These are phyloP conservation scores for Stratiolaelaps scimitus DNA, from an alignment of 1,140 invertebrate genomes.

Conservation along the genomic window DNA sequence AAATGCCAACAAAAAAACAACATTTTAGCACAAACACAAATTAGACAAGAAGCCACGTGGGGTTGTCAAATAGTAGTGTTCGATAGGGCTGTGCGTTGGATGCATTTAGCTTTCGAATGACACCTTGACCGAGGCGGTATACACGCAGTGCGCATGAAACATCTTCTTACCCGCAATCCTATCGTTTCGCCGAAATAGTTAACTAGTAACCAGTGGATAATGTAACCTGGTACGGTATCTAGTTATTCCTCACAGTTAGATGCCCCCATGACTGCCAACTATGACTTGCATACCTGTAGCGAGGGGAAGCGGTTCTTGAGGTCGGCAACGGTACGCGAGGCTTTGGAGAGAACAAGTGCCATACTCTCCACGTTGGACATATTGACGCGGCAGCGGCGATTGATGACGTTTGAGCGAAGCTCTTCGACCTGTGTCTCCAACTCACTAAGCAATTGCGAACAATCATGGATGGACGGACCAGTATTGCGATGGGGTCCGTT, in stretches of 20 bases:
- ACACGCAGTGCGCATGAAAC: too few relatives aligned
- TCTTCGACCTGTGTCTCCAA: constrained; percentile 87
- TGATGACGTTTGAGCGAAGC: constrained; percentile 82
- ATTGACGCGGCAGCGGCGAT: constrained; percentile 81
- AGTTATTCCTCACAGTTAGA: too few relatives aligned
- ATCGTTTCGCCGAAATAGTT: too few relatives aligned
- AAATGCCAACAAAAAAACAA: constrained; percentile 42
- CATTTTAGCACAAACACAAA: not conserved
- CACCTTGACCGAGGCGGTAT: too few relatives aligned
- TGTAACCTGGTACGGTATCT: too few relatives aligned
- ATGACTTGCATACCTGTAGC: constrained; percentile 28
- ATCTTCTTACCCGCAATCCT: too few relatives aligned
- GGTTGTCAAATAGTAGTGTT: not conserved
- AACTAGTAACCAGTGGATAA: too few relatives aligned
- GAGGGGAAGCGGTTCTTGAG: constrained; percentile 51
- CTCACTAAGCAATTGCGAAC: constrained; percentile 50
- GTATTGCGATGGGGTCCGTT: not conserved
- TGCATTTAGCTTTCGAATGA: not conserved
- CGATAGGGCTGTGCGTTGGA: not conserved
- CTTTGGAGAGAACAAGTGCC: constrained; percentile 73
- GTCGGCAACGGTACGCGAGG: constrained; percentile 85
- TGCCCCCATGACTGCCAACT: too few relatives aligned
- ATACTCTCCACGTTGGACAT: constrained; percentile 93
- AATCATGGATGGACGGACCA: constrained; percentile 30
- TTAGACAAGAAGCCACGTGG: not conserved